Percentiles rank a stretch among this genome's conserved stretches.
These are phyloP conservation scores for Centruroides vittatus DNA, from an alignment of 1,140 invertebrate species.

Conservation along the genomic window DNA sequence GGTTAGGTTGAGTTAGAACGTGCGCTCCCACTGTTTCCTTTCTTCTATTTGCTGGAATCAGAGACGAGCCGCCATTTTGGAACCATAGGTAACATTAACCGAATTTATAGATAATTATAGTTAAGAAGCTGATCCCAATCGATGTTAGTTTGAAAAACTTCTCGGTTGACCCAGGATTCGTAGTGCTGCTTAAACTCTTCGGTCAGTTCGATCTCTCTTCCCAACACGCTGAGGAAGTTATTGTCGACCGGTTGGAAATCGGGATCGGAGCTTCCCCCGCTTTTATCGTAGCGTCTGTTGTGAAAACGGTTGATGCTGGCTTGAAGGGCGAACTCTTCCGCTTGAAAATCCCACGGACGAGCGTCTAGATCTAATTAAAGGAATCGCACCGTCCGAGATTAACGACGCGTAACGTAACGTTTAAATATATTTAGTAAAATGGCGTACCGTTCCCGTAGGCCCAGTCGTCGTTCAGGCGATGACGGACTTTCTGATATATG, in stretches of 20 bases:
- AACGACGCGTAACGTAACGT: conserved; percentile 2
- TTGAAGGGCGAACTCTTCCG: conserved; percentile 87
- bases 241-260: conserved; percentile 77
- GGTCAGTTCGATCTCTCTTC: conserved; percentile 54
- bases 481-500: conserved; percentile 86
- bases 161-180: conserved; percentile 87
- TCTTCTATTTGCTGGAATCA: no score
- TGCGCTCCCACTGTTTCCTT: no score
- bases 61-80: no score
- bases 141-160: conserved; percentile 72
- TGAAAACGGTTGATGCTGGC: conserved; percentile 93
- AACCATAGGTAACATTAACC: no score
- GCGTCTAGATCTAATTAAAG: conserved; percentile 69
- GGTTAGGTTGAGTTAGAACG: no score
- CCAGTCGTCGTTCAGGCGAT: conserved; percentile 95
- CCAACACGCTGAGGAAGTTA: conserved; percentile 66
- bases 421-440: background rate
- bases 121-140: conserved; percentile 44
- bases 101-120: conserved; percentile 6
- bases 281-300: conserved; percentile 59
- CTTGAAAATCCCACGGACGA: conserved; percentile 96
- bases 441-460: conserved; percentile 87
- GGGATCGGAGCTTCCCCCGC: conserved; percentile 27
- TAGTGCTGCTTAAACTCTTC: conserved; percentile 95
- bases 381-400: background rate